Evolutionary conservation across 2,113 vertebrate genomes (phyloP), one percentile per base, ranked within the genome.

Genomic region (Brachypodius melanocephalos): DNA sequence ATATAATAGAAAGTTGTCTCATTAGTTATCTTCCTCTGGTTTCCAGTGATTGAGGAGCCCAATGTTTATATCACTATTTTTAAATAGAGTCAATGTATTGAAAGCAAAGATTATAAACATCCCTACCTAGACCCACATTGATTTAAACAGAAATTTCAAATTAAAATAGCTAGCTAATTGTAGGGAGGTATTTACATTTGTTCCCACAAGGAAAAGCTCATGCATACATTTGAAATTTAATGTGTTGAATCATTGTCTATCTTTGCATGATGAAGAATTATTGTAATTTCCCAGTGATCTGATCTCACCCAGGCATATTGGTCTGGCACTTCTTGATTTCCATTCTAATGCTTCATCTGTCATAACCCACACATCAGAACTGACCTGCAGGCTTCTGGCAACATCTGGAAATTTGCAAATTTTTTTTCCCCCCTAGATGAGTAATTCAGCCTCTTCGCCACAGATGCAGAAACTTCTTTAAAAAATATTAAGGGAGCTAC

Each of bases 241-340:
- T 85, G 8, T 67, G 51, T 76, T 89, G 71, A 76, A 52, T 88
- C 72, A 55, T 13, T 83, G 43, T 61, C 71, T 89, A 0, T n/a
- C 57, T 90, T 77, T 59, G 59, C 61, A 77, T 59, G 59, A 66
- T 69, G 75, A 91, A 43, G 73, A 79, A 40, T 58, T 40, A 62
- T 29, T 51, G 31, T 54, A 12, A 40, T 88, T 88, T 93, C 65
- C 83, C 45, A 62, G 51, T 51, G 79, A 80, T 67, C 45, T 80
- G 85, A 10, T 86, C 77, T 10, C 38, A 29, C 59, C 69, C 45
- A 83, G 1, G 0, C 40, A n/a, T 40, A 48, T 20, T 74, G 40
- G n/a, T 71, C 80, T 76, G n/a, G 77, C 69, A 81, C 46, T 72
- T 92, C 87, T 82, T 62, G 62, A 89, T 95, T 94, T 89, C 55